Evolutionary conservation across 2,797 vertebrate genomes (phyloP).

Genomic region (Pseudomugil tenellus): DNA sequence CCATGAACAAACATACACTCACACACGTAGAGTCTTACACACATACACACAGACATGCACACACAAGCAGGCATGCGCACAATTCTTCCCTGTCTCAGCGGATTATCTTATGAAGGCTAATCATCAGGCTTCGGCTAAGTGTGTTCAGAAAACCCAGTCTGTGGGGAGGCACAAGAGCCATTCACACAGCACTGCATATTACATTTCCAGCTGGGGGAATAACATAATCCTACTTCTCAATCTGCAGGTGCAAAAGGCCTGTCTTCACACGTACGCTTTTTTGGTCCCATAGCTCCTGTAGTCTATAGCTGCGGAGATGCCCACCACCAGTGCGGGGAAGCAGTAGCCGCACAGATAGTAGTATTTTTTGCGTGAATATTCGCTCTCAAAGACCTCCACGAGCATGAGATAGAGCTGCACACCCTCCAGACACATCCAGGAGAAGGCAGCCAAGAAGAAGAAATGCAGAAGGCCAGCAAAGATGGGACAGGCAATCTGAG

Average conservation of each 20-base stretch:
- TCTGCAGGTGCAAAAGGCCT: slow-evolving; percentile 80
- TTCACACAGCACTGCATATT: slow-evolving; percentile 69
- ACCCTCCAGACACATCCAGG: slow-evolving; percentile 95
- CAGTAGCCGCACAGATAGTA: slow-evolving; percentile 95
- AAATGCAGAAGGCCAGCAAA: slow-evolving; percentile 94
- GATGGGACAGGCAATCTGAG: slow-evolving; percentile 93
- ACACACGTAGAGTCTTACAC: neutral
- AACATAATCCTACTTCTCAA: slow-evolving; percentile 75
- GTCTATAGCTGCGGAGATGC: slow-evolving; percentile 93
- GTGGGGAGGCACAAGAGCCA: slow-evolving; percentile 66
- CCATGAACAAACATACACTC: slow-evolving; percentile 17
- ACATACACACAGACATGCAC: slow-evolving; percentile 1
- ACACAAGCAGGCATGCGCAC: slow-evolving; percentile 33
- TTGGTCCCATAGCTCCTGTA: slow-evolving; percentile 97
- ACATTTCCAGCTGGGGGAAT: slow-evolving; percentile 73
- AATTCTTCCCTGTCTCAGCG: slow-evolving; percentile 69
- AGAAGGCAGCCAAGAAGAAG: slow-evolving; percentile 97
- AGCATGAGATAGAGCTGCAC: slow-evolving; percentile 96
- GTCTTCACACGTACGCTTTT: slow-evolving; percentile 89
- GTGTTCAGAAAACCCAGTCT: slow-evolving; percentile 73
- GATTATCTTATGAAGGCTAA: slow-evolving; percentile 80
- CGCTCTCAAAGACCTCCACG: slow-evolving; percentile 95
- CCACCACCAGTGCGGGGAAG: slow-evolving; percentile 93
- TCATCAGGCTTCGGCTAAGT: slow-evolving; percentile 79
- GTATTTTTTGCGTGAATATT: slow-evolving; percentile 92